Percentiles rank a stretch among this genome's conserved stretches.
Conservation (phyloP, 2,888 invertebrate genomes). For the Enchytraeus crypticus region DNA sequence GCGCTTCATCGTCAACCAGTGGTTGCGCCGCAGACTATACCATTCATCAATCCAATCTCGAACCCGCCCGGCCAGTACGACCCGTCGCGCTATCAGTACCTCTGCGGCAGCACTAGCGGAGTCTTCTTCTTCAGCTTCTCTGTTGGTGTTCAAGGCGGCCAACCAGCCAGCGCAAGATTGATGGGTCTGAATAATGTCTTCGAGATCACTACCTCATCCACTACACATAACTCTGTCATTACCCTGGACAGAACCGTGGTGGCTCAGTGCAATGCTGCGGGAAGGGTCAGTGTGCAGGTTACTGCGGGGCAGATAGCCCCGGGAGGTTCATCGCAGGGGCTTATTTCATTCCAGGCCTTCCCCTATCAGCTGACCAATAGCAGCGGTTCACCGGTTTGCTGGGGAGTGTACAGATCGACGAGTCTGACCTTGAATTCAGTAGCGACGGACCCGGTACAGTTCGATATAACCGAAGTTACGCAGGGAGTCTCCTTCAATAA, state of each 20-base stretch:
- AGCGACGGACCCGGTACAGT: constrained; percentile 7
- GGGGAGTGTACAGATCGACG: constrained; percentile 9
- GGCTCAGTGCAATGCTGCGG: constrained; percentile 6
- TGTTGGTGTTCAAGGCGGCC: constrained; percentile 9
- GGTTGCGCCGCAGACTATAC: background rate
- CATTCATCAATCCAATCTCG: background rate
- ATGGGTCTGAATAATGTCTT: background rate
- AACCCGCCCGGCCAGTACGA: background rate
- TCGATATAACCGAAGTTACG: constrained; percentile 7
- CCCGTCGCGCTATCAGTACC: constrained; percentile 6
- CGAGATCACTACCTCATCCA: constrained; percentile 3
- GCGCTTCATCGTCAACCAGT: background rate
- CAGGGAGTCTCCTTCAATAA: background rate
- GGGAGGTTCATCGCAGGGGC: background rate
- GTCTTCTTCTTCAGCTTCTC: constrained; percentile 14
- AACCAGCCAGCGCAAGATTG: background rate
- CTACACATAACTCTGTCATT: constrained; percentile 1
- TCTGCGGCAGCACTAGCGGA: background rate
- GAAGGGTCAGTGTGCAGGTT: background rate
- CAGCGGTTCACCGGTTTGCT: background rate
- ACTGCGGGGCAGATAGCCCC: constrained; percentile 2
- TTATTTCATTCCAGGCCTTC: constrained; percentile 13
- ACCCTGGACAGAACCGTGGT: constrained; percentile 12
- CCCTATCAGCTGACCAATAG: constrained; percentile 7
- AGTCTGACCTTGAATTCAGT: background rate